Evolutionary conservation across 2,888 invertebrate species (phyloP).

Genomic region (Dicyrtoma fusca): DNA sequence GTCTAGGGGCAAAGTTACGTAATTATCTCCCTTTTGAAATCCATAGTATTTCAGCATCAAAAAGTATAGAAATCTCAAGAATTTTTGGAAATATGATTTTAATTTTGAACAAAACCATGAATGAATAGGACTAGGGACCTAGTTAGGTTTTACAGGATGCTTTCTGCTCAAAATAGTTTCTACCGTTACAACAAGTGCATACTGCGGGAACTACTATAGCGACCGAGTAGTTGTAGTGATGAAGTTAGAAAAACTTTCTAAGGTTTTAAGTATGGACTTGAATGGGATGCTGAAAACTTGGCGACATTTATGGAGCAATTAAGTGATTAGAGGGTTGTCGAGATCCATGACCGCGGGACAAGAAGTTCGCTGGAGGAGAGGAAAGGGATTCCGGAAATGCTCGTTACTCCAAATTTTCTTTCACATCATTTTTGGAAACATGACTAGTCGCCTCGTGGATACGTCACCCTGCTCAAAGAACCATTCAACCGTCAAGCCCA

Average conservation of each 20-base stretch:
- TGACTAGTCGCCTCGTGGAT: background rate
- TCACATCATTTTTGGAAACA: constrained; percentile 44
- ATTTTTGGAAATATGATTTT: too few relatives aligned
- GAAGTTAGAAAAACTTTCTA: background rate
- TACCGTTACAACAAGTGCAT: too few relatives aligned
- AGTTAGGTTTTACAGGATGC: too few relatives aligned
- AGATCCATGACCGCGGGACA: constrained; percentile 45
- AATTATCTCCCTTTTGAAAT: too few relatives aligned
- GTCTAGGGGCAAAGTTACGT: too few relatives aligned
- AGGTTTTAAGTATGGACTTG: background rate
- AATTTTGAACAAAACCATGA: too few relatives aligned
- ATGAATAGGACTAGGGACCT: too few relatives aligned
- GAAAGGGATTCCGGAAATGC: constrained; percentile 46
- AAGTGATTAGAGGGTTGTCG: constrained; percentile 43
- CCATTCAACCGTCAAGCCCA: constrained; percentile 10
- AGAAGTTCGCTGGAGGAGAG: constrained; percentile 17
- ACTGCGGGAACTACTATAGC: too few relatives aligned
- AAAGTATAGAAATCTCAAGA: too few relatives aligned
- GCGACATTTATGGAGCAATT: constrained; percentile 44
- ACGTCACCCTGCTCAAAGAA: background rate
- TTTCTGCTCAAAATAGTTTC: too few relatives aligned
- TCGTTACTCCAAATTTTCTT: constrained; percentile 52
- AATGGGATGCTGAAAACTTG: background rate
- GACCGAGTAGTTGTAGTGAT: too few relatives aligned
- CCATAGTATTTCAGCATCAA: too few relatives aligned